Percentiles rank a stretch among this genome's conserved stretches.
Evolutionary conservation across 2,888 invertebrate genomes (phyloP).

Genomic region (Embidobia sp.): DNA sequence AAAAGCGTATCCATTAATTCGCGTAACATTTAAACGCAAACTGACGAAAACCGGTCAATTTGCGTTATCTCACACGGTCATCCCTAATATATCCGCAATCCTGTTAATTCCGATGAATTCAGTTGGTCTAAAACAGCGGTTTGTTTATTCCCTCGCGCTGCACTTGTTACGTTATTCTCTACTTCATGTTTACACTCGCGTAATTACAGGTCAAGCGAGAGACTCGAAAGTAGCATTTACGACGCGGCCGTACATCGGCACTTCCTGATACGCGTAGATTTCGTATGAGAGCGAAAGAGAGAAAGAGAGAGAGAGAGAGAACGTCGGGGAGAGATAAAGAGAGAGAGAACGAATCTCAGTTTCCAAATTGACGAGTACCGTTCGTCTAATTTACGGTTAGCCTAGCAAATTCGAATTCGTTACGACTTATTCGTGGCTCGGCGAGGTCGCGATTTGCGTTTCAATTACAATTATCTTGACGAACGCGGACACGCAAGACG

Average conservation of each 20-base stretch:
- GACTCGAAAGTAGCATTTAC: conserved; percentile 72
- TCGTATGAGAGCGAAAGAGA: conserved; percentile 21
- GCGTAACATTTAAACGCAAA: not conserved
- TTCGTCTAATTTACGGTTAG: conserved; percentile 57
- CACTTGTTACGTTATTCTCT: conserved; percentile 64
- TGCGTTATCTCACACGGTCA: conserved; percentile 29
- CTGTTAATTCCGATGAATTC: conserved; percentile 47
- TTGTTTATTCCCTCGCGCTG: conserved; percentile 54
- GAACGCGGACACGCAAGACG: conserved; percentile 44
- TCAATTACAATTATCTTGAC: conserved; percentile 28
- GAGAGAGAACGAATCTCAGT: conserved; percentile 28
- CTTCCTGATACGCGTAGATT: conserved; percentile 65
- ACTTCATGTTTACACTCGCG: conserved; percentile 70
- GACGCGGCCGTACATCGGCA: conserved; percentile 60
- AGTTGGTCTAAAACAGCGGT: conserved; percentile 19
- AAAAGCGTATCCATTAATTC: too few relatives aligned
- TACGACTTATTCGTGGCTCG: conserved; percentile 22
- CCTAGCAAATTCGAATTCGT: conserved; percentile 45
- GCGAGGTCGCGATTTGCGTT: conserved; percentile 29
- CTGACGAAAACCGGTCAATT: not conserved
- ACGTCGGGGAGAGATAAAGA: not conserved
- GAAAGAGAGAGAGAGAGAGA: conserved; percentile 2
- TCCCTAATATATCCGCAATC: conserved; percentile 43
- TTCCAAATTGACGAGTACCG: conserved; percentile 62
- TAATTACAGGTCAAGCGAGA: conserved; percentile 75